Evolutionary conservation across 1,140 invertebrate species (phyloP).

Genomic region (Solenopsis fugax): DNA sequence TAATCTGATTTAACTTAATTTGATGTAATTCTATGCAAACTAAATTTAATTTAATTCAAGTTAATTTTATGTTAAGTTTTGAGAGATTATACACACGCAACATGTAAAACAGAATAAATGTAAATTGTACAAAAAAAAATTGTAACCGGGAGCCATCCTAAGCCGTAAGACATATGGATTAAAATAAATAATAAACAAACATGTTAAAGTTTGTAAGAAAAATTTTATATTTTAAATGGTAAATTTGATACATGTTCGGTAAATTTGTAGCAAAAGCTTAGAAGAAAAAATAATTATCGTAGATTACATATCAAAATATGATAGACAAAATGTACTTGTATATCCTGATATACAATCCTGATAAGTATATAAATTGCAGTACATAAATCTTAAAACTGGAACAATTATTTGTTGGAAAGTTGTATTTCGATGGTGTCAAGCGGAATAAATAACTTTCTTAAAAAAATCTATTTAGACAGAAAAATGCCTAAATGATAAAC

Average conservation of each 20-base stretch:
- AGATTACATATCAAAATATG: conserved; percentile 38
- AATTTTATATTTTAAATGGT: conserved; percentile 30
- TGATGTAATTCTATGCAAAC: no score
- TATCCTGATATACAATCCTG: neutral
- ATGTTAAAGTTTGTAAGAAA: conserved; percentile 25
- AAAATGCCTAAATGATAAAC: neutral
- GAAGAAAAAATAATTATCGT: conserved; percentile 9
- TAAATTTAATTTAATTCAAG: no score
- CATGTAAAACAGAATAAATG: no score
- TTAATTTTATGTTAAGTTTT: no score
- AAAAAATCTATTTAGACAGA: conserved; percentile 21
- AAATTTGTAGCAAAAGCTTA: conserved; percentile 40
- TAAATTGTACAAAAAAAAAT: no score
- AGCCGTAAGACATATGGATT: neutral
- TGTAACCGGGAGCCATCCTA: no score
- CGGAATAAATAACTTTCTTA: conserved; percentile 27
- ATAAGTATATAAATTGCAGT: neutral
- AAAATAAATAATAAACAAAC: neutral
- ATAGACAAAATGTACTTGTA: conserved; percentile 33
- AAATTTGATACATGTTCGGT: neutral
- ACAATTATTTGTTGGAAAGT: neutral
- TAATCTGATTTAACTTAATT: no score
- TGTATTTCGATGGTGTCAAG: neutral
- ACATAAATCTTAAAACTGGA: conserved; percentile 17
- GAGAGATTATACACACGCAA: no score